Conservation (phyloP, 2,797 vertebrate species). For the Gymnothorax reevesii region DNA sequence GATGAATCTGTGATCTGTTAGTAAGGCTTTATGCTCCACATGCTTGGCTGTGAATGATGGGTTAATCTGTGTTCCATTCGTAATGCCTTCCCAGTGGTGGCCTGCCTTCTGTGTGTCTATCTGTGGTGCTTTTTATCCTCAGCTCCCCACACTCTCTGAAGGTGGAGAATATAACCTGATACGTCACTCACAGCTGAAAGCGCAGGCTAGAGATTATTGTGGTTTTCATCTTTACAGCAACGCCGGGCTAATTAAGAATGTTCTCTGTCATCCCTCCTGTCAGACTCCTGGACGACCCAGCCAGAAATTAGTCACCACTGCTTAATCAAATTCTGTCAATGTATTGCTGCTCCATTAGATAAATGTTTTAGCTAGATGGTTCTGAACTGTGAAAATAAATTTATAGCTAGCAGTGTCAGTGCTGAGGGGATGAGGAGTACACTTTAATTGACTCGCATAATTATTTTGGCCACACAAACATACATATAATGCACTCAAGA, state of each 20-base stretch:
- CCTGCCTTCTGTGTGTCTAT: background rate
- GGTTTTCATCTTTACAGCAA: background rate
- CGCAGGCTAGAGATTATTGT: slow-evolving; percentile 6
- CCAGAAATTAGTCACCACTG: background rate
- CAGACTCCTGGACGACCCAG: background rate
- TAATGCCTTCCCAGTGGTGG: slow-evolving; percentile 6
- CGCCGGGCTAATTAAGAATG: slow-evolving; percentile 4
- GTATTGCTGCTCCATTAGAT: background rate
- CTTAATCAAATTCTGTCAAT: slow-evolving; percentile 3
- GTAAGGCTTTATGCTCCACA: slow-evolving; percentile 9
- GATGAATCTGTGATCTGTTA: slow-evolving; percentile 20
- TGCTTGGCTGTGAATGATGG: background rate
- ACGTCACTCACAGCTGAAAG: background rate
- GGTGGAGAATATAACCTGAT: background rate
- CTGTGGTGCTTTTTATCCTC: background rate
- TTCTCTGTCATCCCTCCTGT: background rate
- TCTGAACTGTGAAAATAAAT: slow-evolving; percentile 10
- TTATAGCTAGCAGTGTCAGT: background rate
- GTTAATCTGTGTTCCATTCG: slow-evolving; percentile 17
- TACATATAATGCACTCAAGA: background rate
- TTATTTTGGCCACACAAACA: background rate
- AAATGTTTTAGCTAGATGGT: background rate
- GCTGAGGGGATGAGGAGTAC: no score
- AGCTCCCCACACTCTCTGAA: background rate
- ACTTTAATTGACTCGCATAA: background rate